These are phyloP conservation scores for Antennarius maculatus DNA, from an alignment of 2,797 vertebrate genomes.

Conservation along the genomic window DNA sequence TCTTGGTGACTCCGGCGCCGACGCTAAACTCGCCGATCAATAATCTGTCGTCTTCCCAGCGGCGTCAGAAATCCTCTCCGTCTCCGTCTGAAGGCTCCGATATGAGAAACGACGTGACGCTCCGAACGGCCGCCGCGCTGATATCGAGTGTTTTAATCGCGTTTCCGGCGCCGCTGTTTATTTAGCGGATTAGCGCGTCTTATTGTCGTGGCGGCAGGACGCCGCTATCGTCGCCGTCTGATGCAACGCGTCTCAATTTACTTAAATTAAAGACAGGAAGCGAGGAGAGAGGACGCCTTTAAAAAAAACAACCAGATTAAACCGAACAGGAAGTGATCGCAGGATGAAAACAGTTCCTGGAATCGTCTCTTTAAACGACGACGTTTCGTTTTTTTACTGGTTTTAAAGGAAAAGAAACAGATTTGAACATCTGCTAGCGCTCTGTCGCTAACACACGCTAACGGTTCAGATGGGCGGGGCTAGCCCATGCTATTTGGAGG, in stretches of 20 bases:
- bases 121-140: neutral
- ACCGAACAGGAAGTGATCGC: neutral
- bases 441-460: too few relatives aligned
- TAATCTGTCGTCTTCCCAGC: conserved; percentile 7
- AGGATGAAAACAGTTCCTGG: neutral
- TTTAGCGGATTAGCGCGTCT: conserved; percentile 6
- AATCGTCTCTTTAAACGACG: too few relatives aligned
- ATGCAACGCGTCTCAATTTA: conserved; percentile 26
- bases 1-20: too few relatives aligned
- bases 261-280: neutral
- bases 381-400: too few relatives aligned
- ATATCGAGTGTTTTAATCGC: neutral
- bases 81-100: neutral
- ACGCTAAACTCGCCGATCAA: neutral
- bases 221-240: conserved; percentile 13
- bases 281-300: neutral
- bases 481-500: too few relatives aligned
- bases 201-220: neutral
- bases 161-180: neutral
- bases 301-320: neutral
- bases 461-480: too few relatives aligned
- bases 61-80: neutral
- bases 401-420: too few relatives aligned
- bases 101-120: neutral
- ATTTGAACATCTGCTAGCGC: too few relatives aligned